These are phyloP conservation scores for Tachysurus vachellii DNA, from an alignment of 2,113 vertebrate genomes.

Conservation along the genomic window DNA sequence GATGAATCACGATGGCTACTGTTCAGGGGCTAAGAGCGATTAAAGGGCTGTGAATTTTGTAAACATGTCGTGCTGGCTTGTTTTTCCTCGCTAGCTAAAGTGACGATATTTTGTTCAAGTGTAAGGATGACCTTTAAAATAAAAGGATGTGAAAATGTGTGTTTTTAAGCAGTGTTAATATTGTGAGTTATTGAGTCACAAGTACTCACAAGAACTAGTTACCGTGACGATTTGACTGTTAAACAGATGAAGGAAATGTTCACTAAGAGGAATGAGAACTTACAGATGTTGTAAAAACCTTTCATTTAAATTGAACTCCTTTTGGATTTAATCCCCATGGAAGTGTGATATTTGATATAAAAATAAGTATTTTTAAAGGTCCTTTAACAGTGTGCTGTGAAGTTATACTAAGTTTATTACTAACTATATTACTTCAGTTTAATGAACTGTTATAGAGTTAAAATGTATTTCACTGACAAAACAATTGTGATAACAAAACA, in stretches of 20 bases:
- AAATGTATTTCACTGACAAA: neutral
- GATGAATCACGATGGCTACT: neutral
- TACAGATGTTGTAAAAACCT: neutral
- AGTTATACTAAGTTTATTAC: neutral
- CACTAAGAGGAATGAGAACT: too few relatives aligned
- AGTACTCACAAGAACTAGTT: neutral
- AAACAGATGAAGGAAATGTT: neutral
- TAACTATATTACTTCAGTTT: too few relatives aligned
- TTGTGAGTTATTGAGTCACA: neutral
- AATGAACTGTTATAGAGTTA: neutral
- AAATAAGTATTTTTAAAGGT: neutral
- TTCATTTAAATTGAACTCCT: neutral
- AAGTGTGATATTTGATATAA: too few relatives aligned
- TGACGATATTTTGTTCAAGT: neutral
- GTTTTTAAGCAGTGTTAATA: neutral
- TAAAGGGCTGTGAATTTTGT: neutral
- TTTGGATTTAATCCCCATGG: neutral
- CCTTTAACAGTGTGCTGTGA: neutral
- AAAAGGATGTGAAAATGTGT: neutral
- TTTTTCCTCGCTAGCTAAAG: neutral
- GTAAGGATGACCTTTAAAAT: neutral
- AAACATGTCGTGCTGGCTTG: neutral
- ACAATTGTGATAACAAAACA: neutral
- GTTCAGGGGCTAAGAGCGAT: neutral
- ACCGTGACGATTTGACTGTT: neutral